Percentiles rank a stretch among this genome's conserved stretches.
Conservation (phyloP, 2,797 vertebrate species). For the Oreochromis grahami region DNA sequence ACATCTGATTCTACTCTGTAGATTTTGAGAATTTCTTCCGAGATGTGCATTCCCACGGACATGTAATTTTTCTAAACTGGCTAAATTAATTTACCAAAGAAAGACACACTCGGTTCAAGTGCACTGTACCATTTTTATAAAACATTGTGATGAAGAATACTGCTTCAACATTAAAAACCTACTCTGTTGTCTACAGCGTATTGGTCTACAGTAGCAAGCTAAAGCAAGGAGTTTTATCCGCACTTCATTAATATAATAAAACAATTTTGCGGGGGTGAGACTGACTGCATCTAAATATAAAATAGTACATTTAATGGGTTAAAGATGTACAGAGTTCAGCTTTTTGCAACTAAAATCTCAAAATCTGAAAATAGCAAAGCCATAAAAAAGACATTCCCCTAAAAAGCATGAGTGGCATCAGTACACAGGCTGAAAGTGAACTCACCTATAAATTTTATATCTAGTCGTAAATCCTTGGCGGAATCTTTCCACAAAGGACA, state of each 20-base stretch:
- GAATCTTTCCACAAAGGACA: constrained; percentile 99
- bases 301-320: constrained; percentile 15
- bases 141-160: background rate
- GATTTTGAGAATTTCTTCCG: background rate
- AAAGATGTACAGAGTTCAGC: constrained; percentile 31
- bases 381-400: constrained; percentile 23
- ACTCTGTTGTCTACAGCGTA: background rate
- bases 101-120: background rate
- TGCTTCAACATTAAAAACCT: background rate
- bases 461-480: constrained; percentile 99
- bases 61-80: background rate
- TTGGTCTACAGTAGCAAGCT: background rate
- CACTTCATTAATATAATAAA: constrained; percentile 3
- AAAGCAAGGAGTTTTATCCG: background rate
- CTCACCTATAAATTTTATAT: constrained; percentile 99
- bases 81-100: background rate
- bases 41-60: background rate
- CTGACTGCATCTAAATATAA: background rate
- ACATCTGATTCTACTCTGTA: background rate
- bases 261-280: background rate
- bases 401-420: constrained; percentile 26
- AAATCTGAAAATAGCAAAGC: constrained; percentile 26
- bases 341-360: constrained; percentile 38
- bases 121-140: background rate
- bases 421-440: constrained; percentile 43